Evolutionary conservation across 2,888 invertebrate species (phyloP), one percentile per base, ranked within the genome.

Genomic region (Drosophila seclusa): DNA sequence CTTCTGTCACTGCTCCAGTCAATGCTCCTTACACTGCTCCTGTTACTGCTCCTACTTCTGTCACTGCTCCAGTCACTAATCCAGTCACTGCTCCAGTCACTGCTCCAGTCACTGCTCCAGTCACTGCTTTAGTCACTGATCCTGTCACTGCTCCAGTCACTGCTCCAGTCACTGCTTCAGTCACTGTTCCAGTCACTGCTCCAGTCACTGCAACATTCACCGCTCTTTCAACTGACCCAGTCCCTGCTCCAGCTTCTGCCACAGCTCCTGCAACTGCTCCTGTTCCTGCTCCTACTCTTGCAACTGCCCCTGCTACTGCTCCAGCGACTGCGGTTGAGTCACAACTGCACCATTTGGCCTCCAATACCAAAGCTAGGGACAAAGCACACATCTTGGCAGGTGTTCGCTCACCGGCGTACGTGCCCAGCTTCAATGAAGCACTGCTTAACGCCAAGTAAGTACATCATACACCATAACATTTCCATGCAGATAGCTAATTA

Each of bases 371-470:
- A 13, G 31, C 4, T 2, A 27, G 18, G 16, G 31, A 40, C 11
- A 42, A 7, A 18, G 24, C 18, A 13, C 60, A 24, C 7, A 36
- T 18, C n/a, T 45, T 10, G 4, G 10, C 10, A 1, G n/a, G 27
- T 7, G 18, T 34, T 8, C 72, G 7, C 1, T 6, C 40, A 6
- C 48, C 55, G 5, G 13, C 24, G 10, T 18, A 45, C 16, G 2
- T 40, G 18, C 55, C 73, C 18, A 74, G 65, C 53, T 87, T 85
- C n/a, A 80, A 76, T n/a, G 80, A 86, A 27, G 77, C 73, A 2
- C 50, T 87, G 7, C 69, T 72, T 5, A 76, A 61, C 42, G 86
- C 82, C 66, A 87, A 83, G 86, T 86, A 69, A 62, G 76, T 59
- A 18, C 1, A 29, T 1, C 8, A 52, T 16, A 16, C 1, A 6